Conservation (phyloP, 2,113 vertebrate genomes). For the Lasiurus borealis region DNA sequence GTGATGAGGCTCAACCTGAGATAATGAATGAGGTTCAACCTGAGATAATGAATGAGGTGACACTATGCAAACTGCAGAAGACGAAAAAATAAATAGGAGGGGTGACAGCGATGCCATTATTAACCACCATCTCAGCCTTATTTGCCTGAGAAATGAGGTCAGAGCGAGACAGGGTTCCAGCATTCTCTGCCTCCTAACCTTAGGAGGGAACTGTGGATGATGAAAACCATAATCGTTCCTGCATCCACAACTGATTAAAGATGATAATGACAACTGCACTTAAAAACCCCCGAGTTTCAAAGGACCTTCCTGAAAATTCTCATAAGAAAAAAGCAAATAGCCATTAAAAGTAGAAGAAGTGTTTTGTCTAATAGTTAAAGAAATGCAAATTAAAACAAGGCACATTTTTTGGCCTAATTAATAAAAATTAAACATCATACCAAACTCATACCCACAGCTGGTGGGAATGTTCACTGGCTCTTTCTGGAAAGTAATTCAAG, state of each 20-base stretch:
- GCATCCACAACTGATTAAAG: not conserved
- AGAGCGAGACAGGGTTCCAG: not conserved
- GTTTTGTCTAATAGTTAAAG: not conserved
- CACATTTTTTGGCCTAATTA: not conserved
- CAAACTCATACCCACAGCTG: not conserved
- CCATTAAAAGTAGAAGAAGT: not conserved
- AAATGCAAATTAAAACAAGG: conserved; percentile 52
- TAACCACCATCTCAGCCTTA: not conserved
- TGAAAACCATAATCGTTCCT: not conserved
- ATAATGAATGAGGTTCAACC: too few relatives aligned
- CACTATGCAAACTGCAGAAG: not conserved
- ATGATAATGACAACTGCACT: not conserved
- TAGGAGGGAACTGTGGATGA: not conserved
- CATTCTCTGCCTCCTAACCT: not conserved
- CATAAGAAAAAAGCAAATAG: conserved; percentile 1
- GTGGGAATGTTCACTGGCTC: not conserved
- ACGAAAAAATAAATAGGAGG: not conserved
- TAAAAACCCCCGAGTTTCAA: conserved; percentile 3
- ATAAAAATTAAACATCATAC: conserved; percentile 24
- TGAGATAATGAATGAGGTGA: not conserved
- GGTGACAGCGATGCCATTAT: not conserved
- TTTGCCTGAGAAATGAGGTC: conserved; percentile 26
- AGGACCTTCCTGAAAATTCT: not conserved
- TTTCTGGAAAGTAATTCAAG: not conserved
- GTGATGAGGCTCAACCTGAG: not conserved